phyloP scores from a whole-genome alignment of 2,888 invertebrate species.

The Perithous albicinctus region DNA sequence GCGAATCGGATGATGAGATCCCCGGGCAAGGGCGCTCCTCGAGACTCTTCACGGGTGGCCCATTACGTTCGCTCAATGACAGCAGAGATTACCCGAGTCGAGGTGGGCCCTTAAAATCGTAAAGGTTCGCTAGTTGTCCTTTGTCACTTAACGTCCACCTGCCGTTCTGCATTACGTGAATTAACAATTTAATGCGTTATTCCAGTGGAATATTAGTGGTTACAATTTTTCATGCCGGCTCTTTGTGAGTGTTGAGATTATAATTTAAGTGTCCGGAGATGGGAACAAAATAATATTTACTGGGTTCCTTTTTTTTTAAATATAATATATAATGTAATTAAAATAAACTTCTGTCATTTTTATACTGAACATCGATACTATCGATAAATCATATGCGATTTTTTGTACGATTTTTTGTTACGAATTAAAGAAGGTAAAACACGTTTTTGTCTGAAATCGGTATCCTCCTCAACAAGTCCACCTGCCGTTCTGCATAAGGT shows the following conservation, averaged over 20 bases:
- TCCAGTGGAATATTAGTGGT: neutral
- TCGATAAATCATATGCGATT: no score
- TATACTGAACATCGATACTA: no score
- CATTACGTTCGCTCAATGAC: conserved; percentile 74
- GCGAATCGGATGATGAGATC: conserved; percentile 57
- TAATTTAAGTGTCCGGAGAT: no score
- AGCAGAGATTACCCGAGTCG: conserved; percentile 71
- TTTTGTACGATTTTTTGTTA: no score
- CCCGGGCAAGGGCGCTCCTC: conserved; percentile 40
- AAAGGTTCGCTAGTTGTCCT: neutral
- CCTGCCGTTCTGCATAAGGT: neutral
- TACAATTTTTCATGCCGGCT: neutral
- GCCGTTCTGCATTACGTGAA: conserved; percentile 14
- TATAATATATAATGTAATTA: no score
- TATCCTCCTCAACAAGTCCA: neutral
- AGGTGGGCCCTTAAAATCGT: conserved; percentile 18
- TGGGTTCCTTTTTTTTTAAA: no score
- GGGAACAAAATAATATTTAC: no score
- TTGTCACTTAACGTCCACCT: conserved; percentile 17
- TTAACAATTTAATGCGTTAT: conserved; percentile 6
- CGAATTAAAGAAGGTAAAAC: no score
- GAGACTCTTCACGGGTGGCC: conserved; percentile 75
- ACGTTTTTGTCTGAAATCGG: no score
- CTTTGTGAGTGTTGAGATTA: no score
- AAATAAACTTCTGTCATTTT: no score